phyloP scores from a whole-genome alignment of 2,888 invertebrate genomes.

The Rapana venosa region DNA sequence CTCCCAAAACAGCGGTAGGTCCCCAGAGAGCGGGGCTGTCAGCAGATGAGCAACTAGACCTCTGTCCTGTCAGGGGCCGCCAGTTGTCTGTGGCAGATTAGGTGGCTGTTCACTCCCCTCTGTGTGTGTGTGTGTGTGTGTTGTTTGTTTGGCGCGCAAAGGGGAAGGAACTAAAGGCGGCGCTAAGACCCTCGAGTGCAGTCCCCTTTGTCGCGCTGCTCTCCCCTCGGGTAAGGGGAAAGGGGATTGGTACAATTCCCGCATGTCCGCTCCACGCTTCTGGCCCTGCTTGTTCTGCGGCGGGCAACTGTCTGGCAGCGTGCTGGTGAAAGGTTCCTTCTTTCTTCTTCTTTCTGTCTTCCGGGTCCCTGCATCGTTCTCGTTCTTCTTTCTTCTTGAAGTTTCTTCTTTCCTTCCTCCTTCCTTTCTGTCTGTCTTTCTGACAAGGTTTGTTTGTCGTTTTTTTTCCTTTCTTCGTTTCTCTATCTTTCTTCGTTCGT shows the following conservation, averaged over 20 bases:
- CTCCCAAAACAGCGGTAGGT: background rate
- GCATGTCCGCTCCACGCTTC: background rate
- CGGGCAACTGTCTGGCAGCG: background rate
- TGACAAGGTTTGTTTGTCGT: too few species aligned
- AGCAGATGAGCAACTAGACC: background rate
- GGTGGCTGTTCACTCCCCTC: background rate
- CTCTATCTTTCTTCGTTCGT: conserved; percentile 37
- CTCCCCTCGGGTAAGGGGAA: conserved; percentile 9
- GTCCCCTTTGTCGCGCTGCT: background rate
- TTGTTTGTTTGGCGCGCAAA: conserved; percentile 31
- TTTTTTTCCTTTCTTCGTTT: conserved; percentile 31
- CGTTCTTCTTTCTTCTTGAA: too few species aligned
- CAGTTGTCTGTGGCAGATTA: conserved; percentile 29
- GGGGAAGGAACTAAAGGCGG: conserved; percentile 5
- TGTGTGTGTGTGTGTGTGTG: background rate
- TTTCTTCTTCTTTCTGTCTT: background rate
- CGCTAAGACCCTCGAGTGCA: conserved; percentile 30
- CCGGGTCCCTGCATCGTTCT: too few species aligned
- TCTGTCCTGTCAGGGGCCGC: conserved; percentile 17
- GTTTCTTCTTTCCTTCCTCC: too few species aligned
- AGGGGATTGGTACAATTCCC: conserved; percentile 37
- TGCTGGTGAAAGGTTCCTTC: background rate
- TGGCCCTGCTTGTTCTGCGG: background rate
- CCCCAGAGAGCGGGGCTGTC: too few species aligned
- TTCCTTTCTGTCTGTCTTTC: too few species aligned